phyloP scores from a whole-genome alignment of 1,140 invertebrate genomes.

The Ladona fulva region DNA sequence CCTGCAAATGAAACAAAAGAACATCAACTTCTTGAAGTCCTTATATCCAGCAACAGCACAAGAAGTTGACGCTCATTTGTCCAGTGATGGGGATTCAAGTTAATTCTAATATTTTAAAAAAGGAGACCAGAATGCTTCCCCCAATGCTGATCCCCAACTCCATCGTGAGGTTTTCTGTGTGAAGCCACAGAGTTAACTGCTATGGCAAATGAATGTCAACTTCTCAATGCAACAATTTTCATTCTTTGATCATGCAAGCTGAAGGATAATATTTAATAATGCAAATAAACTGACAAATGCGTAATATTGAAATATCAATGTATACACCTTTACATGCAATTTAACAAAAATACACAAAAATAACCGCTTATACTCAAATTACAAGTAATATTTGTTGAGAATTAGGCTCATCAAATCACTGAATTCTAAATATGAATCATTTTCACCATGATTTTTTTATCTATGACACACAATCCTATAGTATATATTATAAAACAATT shows the following conservation, averaged over 20 bases:
- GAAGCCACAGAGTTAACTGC: neutral
- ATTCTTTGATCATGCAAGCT: conserved; percentile 7
- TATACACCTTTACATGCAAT: neutral
- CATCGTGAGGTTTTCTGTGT: neutral
- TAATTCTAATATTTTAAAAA: neutral
- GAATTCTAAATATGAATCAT: neutral
- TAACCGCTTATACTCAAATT: neutral
- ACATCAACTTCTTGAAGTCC: conserved; percentile 94
- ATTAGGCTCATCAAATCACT: neutral
- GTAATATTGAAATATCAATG: neutral
- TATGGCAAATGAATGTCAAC: conserved; percentile 22
- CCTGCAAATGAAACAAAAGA: conserved; percentile 80
- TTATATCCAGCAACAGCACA: conserved; percentile 47
- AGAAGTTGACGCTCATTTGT: conserved; percentile 92
- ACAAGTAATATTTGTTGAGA: neutral
- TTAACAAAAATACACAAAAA: neutral
- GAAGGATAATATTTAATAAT: neutral
- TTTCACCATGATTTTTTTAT: neutral
- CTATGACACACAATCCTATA: neutral
- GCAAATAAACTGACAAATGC: neutral
- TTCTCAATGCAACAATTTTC: conserved; percentile 18
- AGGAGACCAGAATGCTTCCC: conserved; percentile 11
- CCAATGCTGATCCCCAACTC: neutral
- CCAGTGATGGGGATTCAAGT: conserved; percentile 11
- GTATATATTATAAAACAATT: conserved; percentile 5